Percentiles rank a stretch among this genome's conserved stretches.
Conservation (phyloP, 2,888 invertebrate species). For the Xylota sylvarum region DNA sequence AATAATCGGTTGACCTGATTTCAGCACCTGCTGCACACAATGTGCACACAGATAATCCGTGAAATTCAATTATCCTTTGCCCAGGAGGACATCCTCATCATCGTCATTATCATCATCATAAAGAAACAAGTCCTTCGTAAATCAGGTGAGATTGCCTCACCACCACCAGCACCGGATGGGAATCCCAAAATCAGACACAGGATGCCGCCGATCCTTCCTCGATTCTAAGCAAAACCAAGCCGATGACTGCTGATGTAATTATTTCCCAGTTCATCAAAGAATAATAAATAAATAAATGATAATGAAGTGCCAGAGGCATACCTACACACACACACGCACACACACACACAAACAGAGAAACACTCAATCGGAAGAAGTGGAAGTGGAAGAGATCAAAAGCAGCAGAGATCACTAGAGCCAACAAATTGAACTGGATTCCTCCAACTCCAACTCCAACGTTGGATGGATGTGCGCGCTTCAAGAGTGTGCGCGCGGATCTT, state of each 20-base stretch:
- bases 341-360: too few species aligned
- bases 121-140: constrained; percentile 71
- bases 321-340: constrained; percentile 22
- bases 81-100: constrained; percentile 64
- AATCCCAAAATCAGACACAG: constrained; percentile 44
- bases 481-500: constrained; percentile 59
- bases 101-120: constrained; percentile 56
- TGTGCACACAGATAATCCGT: constrained; percentile 67
- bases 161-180: constrained; percentile 18
- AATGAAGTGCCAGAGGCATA: constrained; percentile 71
- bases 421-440: constrained; percentile 70
- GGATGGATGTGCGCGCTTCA: constrained; percentile 57
- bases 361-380: constrained; percentile 59
- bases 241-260: constrained; percentile 44
- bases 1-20: constrained; percentile 71
- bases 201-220: constrained; percentile 47
- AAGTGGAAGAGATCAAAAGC: constrained; percentile 71
- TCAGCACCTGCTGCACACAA: constrained; percentile 73
- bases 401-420: constrained; percentile 37
- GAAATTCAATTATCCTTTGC: constrained; percentile 76
- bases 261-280: constrained; percentile 72
- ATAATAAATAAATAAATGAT: constrained; percentile 75
- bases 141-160: constrained; percentile 54
- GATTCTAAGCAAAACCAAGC: neutral
- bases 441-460: neutral